A percentile compares a stretch with the other conserved stretches of the same genome.
Conservation (phyloP, 2,797 vertebrate species). For the Dipus sagitta region DNA sequence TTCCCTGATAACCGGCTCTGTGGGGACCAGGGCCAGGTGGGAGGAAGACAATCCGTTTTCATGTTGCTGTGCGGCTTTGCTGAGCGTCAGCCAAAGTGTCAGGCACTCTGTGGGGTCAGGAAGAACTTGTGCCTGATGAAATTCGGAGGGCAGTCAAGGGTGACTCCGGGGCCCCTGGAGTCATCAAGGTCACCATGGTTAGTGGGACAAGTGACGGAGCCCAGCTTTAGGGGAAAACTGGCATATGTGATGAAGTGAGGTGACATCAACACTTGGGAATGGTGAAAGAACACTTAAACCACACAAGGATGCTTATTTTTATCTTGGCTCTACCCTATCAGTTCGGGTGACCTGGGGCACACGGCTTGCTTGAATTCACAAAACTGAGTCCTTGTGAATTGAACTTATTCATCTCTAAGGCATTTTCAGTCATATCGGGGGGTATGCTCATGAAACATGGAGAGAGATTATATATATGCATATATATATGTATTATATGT, state of each 20-base stretch:
- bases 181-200: fast-evolving
- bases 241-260: fast-evolving
- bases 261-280: background rate
- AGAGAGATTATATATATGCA: too few species aligned
- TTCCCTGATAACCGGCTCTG: background rate
- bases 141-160: background rate
- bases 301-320: background rate
- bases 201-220: background rate
- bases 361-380: background rate
- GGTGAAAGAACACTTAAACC: background rate
- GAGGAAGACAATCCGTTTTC: background rate
- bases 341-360: background rate
- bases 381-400: background rate
- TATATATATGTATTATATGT: too few species aligned
- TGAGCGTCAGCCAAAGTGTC: background rate
- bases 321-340: background rate
- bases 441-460: background rate
- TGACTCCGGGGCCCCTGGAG: background rate
- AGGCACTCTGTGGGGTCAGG: background rate
- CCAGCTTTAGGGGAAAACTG: background rate
- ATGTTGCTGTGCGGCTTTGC: background rate
- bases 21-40: fast-evolving
- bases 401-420: conserved; percentile 1
- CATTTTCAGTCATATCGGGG: background rate
- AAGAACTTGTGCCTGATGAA: background rate